phyloP scores from a whole-genome alignment of 2,113 vertebrate genomes.

The Poeciliopsis retropinna region DNA sequence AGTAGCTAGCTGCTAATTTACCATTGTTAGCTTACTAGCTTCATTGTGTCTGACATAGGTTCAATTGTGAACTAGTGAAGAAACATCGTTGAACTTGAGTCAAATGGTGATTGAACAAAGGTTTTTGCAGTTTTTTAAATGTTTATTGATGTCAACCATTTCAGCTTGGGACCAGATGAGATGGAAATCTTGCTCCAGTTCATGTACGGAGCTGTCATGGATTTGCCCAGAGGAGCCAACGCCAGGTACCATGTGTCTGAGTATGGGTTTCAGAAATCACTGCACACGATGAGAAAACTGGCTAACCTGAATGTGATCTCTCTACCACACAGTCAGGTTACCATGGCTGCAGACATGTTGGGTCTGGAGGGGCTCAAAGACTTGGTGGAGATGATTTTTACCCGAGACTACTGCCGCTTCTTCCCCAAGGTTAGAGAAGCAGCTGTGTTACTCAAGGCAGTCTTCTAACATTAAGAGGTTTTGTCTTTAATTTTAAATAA shows the following conservation, averaged over 20 bases:
- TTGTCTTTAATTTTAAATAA: not conserved
- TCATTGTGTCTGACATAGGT: no score
- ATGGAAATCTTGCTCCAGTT: constrained; percentile 91
- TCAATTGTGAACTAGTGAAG: no score
- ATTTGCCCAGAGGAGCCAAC: constrained; percentile 86
- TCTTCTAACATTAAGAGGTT: not conserved
- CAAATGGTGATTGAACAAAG: no score
- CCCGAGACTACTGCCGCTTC: constrained; percentile 93
- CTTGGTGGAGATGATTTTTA: constrained; percentile 89
- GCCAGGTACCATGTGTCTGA: constrained; percentile 80
- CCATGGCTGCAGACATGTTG: constrained; percentile 92
- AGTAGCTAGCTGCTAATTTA: no score
- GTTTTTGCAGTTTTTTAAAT: not conserved
- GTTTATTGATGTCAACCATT: constrained; percentile 36
- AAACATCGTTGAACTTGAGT: no score
- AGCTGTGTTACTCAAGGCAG: not conserved
- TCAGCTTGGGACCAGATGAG: constrained; percentile 86
- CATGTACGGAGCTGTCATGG: constrained; percentile 91
- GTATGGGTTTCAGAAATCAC: not conserved
- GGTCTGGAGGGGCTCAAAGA: constrained; percentile 92
- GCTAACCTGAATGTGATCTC: constrained; percentile 28
- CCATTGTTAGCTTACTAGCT: no score
- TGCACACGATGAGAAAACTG: not conserved
- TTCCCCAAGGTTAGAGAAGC: constrained; percentile 87
- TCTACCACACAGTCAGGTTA: constrained; percentile 81